Conservation (phyloP, 2,888 invertebrate species). For the Cosmorhoe ocellata region DNA sequence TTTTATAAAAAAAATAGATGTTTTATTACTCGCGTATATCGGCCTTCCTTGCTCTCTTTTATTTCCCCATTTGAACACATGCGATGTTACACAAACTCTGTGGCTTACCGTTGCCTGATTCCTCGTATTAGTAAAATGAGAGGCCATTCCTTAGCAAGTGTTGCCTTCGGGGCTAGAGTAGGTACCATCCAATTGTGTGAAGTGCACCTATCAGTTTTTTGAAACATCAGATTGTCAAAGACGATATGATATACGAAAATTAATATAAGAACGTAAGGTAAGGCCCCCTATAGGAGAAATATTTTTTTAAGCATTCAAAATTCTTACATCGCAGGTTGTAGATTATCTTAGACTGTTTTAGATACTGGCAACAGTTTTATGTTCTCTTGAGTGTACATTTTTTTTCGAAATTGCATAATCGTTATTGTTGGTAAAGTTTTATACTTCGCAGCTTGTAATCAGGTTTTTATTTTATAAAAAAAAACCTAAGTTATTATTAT, state of each 20-base stretch:
- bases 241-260: conserved; percentile 78
- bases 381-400: conserved; percentile 53
- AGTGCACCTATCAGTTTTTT: conserved; percentile 61
- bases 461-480: conserved; percentile 64
- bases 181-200: conserved; percentile 57
- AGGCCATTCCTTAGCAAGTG: conserved; percentile 56
- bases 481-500: conserved; percentile 66
- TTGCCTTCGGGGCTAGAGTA: conserved; percentile 54
- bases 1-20: conserved; percentile 67
- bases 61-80: conserved; percentile 65
- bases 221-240: conserved; percentile 78
- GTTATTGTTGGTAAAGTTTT: conserved; percentile 75
- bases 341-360: conserved; percentile 55
- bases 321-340: conserved; percentile 67
- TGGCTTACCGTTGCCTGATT: conserved; percentile 56
- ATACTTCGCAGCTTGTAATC: conserved; percentile 77
- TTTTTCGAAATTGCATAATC: conserved; percentile 73
- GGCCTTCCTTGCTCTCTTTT: conserved; percentile 75
- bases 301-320: conserved; percentile 81
- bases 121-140: conserved; percentile 40
- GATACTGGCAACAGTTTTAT: conserved; percentile 31
- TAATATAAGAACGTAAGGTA: conserved; percentile 79
- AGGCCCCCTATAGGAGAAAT: conserved; percentile 79
- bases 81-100: conserved; percentile 61
- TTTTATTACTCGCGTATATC: conserved; percentile 51